Conservation (phyloP, 2,113 vertebrate species). For the Baryphthengus martii region DNA sequence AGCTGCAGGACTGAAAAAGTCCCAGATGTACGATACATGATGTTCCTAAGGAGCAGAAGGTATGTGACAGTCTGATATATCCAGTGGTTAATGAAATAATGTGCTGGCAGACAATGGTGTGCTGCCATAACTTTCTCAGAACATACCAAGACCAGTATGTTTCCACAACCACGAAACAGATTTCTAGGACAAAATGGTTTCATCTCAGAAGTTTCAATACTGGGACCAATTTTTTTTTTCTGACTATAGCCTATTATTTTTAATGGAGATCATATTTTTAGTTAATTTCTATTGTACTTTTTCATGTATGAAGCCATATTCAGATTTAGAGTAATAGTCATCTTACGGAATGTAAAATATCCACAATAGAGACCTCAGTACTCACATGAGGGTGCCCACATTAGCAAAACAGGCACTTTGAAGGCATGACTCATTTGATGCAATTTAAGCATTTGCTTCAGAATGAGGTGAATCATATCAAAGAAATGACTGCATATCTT, state of each 20-base stretch:
- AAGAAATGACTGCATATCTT: neutral
- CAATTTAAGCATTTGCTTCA: conserved; percentile 9
- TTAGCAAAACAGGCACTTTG: neutral
- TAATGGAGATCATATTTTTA: neutral
- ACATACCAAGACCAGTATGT: neutral
- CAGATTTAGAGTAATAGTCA: neutral
- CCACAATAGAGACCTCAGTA: neutral
- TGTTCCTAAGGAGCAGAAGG: neutral
- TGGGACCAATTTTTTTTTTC: neutral
- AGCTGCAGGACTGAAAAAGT: neutral
- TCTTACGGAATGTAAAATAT: neutral
- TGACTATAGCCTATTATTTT: neutral
- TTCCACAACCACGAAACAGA: neutral
- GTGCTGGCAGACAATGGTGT: neutral
- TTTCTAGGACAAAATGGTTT: neutral
- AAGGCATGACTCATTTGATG: neutral
- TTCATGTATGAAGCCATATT: neutral
- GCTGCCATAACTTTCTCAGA: neutral
- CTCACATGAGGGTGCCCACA: neutral
- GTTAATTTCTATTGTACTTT: neutral
- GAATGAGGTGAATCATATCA: neutral
- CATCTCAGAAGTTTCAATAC: neutral
- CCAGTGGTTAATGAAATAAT: neutral
- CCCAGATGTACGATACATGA: neutral
- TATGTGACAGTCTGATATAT: neutral